Conservation (phyloP, 35 echinoderm and acorn worm genomes). For the Ptychodera flava region DNA sequence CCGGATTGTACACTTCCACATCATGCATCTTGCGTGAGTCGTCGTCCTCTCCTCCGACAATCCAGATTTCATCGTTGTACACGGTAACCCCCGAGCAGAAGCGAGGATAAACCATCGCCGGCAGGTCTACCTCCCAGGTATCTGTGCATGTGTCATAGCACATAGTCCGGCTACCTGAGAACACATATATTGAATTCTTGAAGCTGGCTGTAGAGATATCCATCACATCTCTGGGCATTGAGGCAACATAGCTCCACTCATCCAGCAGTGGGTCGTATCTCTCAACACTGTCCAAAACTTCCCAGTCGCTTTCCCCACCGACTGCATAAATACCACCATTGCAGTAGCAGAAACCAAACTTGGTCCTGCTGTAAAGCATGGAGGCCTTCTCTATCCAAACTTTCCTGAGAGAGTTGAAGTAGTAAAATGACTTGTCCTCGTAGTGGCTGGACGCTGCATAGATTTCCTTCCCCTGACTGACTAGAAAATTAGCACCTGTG, state of each 20-base stretch:
- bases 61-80: slow-evolving; percentile 44
- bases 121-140: slow-evolving; percentile 44
- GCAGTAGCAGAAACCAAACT: slow-evolving; percentile 21
- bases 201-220: slow-evolving; percentile 44
- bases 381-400: slow-evolving; percentile 45
- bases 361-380: slow-evolving; percentile 45
- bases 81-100: slow-evolving; percentile 27
- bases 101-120: slow-evolving; percentile 53
- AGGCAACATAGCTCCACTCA: slow-evolving; percentile 54
- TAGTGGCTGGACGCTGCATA: slow-evolving; percentile 52
- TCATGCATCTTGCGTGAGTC: background rate
- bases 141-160: slow-evolving; percentile 46
- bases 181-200: slow-evolving; percentile 50
- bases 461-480: slow-evolving; percentile 50
- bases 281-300: slow-evolving; percentile 69
- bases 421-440: slow-evolving; percentile 52
- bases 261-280: slow-evolving; percentile 54
- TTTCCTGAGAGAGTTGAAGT: slow-evolving; percentile 50
- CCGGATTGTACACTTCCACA: background rate
- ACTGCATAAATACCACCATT: slow-evolving; percentile 44
- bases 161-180: slow-evolving; percentile 75
- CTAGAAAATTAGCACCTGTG: slow-evolving; percentile 42
- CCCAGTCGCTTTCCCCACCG: slow-evolving; percentile 70
- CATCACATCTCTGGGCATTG: slow-evolving; percentile 68
- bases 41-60: slow-evolving; percentile 35